These are phyloP conservation scores for Triplophysa dalaica DNA, from an alignment of 2,113 vertebrate species.

Conservation along the genomic window DNA sequence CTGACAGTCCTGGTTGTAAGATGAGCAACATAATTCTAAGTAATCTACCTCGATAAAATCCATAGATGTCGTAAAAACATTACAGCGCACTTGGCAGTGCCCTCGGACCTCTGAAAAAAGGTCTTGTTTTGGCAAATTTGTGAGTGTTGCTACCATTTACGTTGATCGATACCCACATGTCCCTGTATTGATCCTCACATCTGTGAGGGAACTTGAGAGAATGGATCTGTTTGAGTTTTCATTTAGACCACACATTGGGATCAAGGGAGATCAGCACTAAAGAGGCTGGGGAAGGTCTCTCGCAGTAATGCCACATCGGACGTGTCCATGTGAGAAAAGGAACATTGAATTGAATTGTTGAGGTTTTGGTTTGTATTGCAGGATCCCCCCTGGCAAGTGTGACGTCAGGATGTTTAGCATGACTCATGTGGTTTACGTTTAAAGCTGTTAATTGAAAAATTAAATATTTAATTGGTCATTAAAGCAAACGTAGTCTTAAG, in stretches of 20 bases:
- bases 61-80: slow-evolving; percentile 55
- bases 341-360: background rate
- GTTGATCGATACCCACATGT: slow-evolving; percentile 58
- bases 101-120: slow-evolving; percentile 50
- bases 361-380: background rate
- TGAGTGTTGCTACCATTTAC: slow-evolving; percentile 56
- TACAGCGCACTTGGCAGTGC: slow-evolving; percentile 45
- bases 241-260: slow-evolving; percentile 57
- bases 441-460: slow-evolving; percentile 4
- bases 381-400: background rate
- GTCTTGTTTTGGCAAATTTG: slow-evolving; percentile 61
- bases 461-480: slow-evolving; percentile 27
- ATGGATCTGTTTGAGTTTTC: slow-evolving; percentile 62
- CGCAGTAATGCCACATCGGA: slow-evolving; percentile 36
- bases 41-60: slow-evolving; percentile 57
- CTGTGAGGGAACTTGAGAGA: slow-evolving; percentile 56
- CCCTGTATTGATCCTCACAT: slow-evolving; percentile 55
- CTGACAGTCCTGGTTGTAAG: slow-evolving; percentile 44
- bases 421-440: background rate
- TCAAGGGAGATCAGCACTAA: slow-evolving; percentile 49
- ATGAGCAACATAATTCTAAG: slow-evolving; percentile 52
- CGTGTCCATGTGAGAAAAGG: slow-evolving; percentile 14
- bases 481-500: background rate
- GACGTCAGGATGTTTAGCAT: background rate
- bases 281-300: slow-evolving; percentile 46